These are phyloP conservation scores for Phycodurus eques DNA, from an alignment of 2,113 vertebrate species.

Conservation along the genomic window DNA sequence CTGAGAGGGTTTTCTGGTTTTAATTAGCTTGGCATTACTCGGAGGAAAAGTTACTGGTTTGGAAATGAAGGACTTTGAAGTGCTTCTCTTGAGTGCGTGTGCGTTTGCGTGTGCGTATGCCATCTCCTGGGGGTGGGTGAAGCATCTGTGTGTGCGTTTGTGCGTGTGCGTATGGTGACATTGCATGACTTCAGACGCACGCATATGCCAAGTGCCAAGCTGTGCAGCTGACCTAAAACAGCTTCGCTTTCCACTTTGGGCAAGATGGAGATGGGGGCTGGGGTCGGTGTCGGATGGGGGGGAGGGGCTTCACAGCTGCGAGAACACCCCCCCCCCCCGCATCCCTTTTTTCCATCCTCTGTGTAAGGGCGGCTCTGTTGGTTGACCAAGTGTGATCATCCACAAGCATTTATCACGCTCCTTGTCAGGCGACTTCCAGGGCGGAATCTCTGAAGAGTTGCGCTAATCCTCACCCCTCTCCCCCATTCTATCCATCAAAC, in stretches of 20 bases:
- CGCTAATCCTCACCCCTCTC: conserved; percentile 50
- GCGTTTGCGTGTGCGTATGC: not conserved
- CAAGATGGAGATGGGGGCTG: conserved; percentile 30
- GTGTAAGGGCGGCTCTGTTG: conserved; percentile 59
- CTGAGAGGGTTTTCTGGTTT: not conserved
- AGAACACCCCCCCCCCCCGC: conserved; percentile 48
- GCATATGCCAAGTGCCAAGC: conserved; percentile 47
- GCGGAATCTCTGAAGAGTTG: conserved; percentile 66
- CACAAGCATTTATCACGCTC: conserved; percentile 61
- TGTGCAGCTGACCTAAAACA: conserved; percentile 68
- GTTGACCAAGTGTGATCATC: conserved; percentile 73
- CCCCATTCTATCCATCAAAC: not conserved
- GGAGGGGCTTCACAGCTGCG: conserved; percentile 63
- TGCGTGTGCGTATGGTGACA: conserved; percentile 29
- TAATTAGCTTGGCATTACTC: conserved; percentile 35
- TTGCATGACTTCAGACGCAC: conserved; percentile 4
- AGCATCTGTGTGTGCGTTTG: not conserved
- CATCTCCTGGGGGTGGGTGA: not conserved
- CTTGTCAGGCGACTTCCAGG: conserved; percentile 49
- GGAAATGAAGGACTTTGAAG: conserved; percentile 70
- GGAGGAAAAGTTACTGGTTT: conserved; percentile 64
- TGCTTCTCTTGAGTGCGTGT: conserved; percentile 40
- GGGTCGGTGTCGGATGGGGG: not conserved
- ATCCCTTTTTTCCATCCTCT: conserved; percentile 31
- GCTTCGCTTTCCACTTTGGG: conserved; percentile 61